Base-by-base conservation (phyloP, 2,113 vertebrate species). In the Chamaetylas fuelleborni region DNA sequence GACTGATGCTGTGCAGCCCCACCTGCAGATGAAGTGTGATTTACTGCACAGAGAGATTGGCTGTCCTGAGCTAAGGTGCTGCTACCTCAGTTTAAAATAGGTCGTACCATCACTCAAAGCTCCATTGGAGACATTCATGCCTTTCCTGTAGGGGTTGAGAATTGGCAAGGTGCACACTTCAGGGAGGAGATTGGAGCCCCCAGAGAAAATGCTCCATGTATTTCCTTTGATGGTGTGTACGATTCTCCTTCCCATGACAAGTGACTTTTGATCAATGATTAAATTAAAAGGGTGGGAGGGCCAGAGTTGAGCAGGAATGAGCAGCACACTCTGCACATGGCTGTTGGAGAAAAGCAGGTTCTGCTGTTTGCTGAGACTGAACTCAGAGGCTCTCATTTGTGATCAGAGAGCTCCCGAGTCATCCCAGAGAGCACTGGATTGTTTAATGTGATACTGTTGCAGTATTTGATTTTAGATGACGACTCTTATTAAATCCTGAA, bases 261-360 rank as follows among this genome's bases (percentile, higher is more conserved):
- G 18, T 38, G 50, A 51, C 48, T 71, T 92, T 31, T 19, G 38
- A 66, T 56, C 4, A 0, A 15, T 51, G 25, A 86, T 81, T 64
- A 72, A 48, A 31, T 67, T 12, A 29, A 62, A 81, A 74, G 40
- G 11, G n/a, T 66, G 47, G 33, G 26, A 73, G 22, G 10, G 31
- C 40, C 50, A 51, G 60, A 45, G 26, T 14, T 62, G 36, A 54
- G 38, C 66, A 61, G 66, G 33, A 23, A 23, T 57, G 47, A 76
- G 19, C 40, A 57, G 54, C 22, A 17, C 16, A 10, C 14, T 72
- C 0, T 0, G n/a, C 61, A 33, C 4, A 2, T 43, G 33, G 8
- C 45, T 72, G 45, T 9, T 67, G 62, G 62, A 76, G 26, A 53
- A 76, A 61, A 50, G 53, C 53, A 71, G 50, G 7, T 64, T 81